A percentile compares a stretch with the other conserved stretches of the same genome.
Conservation (phyloP, 2,888 invertebrate genomes). For the Seira musarum region DNA sequence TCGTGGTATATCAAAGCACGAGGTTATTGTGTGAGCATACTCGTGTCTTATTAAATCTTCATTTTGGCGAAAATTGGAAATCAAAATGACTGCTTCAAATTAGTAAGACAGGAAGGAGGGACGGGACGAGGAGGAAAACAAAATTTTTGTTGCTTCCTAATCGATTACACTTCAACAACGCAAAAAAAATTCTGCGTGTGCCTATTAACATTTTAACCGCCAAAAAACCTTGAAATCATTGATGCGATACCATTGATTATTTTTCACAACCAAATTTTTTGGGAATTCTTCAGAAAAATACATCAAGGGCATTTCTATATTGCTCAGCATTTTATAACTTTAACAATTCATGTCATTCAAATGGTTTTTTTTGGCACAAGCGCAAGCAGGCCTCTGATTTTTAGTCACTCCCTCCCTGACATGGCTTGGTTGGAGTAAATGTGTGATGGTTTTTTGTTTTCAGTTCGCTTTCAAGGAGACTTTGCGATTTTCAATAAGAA, state of each 20-base stretch:
- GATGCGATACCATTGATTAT: not conserved
- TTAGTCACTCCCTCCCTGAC: conserved; percentile 2
- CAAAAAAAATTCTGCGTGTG: not conserved
- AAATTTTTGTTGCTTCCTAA: not conserved
- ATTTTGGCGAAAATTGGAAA: not conserved
- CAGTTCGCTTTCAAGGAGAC: not conserved
- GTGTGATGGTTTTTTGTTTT: not conserved
- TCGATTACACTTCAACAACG: not conserved
- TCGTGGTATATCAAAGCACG: no score
- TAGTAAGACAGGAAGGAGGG: not conserved
- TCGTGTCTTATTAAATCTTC: not conserved
- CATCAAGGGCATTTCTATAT: not conserved
- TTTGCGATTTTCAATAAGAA: conserved; percentile 6
- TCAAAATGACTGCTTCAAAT: not conserved
- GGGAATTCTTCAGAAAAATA: not conserved
- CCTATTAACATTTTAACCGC: not conserved
- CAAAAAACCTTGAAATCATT: not conserved
- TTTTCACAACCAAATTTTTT: not conserved
- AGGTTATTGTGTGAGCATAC: no score
- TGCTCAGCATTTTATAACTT: not conserved
- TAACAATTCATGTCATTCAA: conserved; percentile 7
- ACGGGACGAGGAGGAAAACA: not conserved
- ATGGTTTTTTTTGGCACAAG: conserved; percentile 12
- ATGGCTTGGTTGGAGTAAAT: not conserved
- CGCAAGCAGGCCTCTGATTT: no score